These are phyloP conservation scores for Ctena decussata DNA, from an alignment of 2,888 invertebrate genomes.

Conservation along the genomic window DNA sequence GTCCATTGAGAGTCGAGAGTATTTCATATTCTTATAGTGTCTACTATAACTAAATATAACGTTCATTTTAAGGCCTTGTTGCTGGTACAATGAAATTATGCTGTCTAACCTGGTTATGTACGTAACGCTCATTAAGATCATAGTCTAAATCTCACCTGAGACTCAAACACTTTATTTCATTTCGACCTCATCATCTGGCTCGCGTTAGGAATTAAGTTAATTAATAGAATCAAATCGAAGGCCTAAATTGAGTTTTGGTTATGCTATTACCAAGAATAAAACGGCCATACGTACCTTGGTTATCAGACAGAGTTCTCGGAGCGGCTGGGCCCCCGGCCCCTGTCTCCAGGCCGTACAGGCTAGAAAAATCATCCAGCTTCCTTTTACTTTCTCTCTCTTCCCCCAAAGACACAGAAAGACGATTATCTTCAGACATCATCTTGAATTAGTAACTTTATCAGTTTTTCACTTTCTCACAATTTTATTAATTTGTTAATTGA, in stretches of 20 bases:
- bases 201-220: constrained; percentile 58
- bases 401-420: constrained; percentile 79
- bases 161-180: constrained; percentile 9
- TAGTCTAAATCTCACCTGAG: constrained; percentile 12
- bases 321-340: constrained; percentile 28
- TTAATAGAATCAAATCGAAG: constrained; percentile 57
- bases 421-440: constrained; percentile 84
- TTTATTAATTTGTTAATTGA: constrained; percentile 31
- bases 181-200: constrained; percentile 39
- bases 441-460: constrained; percentile 24
- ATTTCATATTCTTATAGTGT: constrained; percentile 61
- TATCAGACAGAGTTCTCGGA: constrained; percentile 69
- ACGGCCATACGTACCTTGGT: constrained; percentile 71
- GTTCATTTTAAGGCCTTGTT: constrained; percentile 58
- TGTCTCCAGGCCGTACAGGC: constrained; percentile 91
- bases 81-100: constrained; percentile 72
- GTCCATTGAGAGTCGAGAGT: constrained; percentile 29
- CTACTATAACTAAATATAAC: constrained; percentile 55
- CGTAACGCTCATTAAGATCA: constrained; percentile 44
- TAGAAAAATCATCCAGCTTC: constrained; percentile 94
- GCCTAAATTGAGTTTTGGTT: constrained; percentile 54
- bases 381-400: constrained; percentile 87
- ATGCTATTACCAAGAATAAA: constrained; percentile 21
- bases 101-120: constrained; percentile 61
- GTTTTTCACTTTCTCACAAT: constrained; percentile 19